Evolutionary conservation across 1,140 invertebrate genomes (phyloP).

Genomic region (Cyphomyrmex costatus): DNA sequence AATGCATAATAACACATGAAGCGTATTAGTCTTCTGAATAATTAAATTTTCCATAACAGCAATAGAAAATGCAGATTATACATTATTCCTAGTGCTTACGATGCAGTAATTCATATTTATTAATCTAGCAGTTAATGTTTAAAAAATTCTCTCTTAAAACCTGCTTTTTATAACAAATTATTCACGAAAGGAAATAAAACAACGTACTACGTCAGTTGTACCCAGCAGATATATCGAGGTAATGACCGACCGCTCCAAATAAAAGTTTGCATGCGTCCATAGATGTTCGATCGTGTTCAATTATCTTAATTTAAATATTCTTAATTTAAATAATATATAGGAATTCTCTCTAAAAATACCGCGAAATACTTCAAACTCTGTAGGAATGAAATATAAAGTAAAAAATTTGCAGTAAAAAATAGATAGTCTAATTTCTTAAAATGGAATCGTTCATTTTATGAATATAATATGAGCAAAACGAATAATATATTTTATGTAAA

Average conservation of each 20-base stretch:
- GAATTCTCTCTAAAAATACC: not conserved
- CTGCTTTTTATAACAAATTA: not conserved
- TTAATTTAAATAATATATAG: not conserved
- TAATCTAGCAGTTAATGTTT: not conserved
- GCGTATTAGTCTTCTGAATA: not conserved
- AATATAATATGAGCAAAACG: not conserved
- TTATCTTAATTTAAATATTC: conserved; percentile 50
- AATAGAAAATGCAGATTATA: conserved; percentile 20
- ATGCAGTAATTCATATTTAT: not conserved
- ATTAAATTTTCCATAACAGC: not conserved
- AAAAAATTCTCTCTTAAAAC: not conserved
- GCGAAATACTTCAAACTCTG: not conserved
- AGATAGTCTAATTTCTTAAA: not conserved
- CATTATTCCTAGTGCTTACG: not conserved
- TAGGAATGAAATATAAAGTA: not conserved
- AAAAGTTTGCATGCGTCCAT: conserved; percentile 43
- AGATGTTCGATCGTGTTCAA: conserved; percentile 2
- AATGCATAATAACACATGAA: not conserved
- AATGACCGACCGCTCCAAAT: conserved; percentile 55
- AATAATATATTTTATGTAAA: not conserved
- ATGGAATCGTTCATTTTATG: not conserved
- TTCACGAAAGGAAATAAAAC: conserved; percentile 23
- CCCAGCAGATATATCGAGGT: conserved; percentile 45
- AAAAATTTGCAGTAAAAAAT: not conserved
- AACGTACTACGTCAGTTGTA: conserved; percentile 46